Conservation (phyloP, 2,797 vertebrate species). For the Sebastes aleutianus region DNA sequence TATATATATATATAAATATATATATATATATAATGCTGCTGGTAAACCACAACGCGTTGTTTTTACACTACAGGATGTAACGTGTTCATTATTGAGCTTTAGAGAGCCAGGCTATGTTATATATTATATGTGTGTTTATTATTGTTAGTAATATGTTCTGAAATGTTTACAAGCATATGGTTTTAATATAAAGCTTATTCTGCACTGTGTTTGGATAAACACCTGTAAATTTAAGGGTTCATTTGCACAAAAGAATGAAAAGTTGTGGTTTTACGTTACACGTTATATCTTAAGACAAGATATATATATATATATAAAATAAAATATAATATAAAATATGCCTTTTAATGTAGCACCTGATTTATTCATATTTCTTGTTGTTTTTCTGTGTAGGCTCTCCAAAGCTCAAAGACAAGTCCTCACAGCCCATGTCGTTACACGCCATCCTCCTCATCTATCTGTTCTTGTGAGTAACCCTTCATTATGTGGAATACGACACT, state of each 20-base stretch:
- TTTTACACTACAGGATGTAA: neutral
- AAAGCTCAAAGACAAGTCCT: constrained; percentile 73
- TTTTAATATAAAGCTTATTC: no score
- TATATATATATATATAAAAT: no score
- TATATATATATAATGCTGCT: neutral
- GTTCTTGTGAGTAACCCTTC: constrained; percentile 86
- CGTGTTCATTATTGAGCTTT: neutral
- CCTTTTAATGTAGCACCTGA: neutral
- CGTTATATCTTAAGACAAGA: neutral
- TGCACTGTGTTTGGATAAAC: neutral
- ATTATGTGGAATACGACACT: constrained; percentile 2
- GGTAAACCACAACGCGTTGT: neutral
- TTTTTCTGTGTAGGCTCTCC: constrained; percentile 64
- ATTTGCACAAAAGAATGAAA: neutral
- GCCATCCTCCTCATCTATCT: constrained; percentile 88
- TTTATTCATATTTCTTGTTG: constrained; percentile 1
- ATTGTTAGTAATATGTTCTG: neutral
- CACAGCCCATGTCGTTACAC: constrained; percentile 80
- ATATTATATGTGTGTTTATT: neutral
- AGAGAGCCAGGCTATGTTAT: neutral
- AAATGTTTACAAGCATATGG: neutral
- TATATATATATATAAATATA: no score
- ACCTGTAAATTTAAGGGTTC: neutral
- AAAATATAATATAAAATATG: no score
- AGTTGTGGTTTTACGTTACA: neutral